Conservation (phyloP, 2,797 vertebrate genomes). For the Novumbra hubbsi region DNA sequence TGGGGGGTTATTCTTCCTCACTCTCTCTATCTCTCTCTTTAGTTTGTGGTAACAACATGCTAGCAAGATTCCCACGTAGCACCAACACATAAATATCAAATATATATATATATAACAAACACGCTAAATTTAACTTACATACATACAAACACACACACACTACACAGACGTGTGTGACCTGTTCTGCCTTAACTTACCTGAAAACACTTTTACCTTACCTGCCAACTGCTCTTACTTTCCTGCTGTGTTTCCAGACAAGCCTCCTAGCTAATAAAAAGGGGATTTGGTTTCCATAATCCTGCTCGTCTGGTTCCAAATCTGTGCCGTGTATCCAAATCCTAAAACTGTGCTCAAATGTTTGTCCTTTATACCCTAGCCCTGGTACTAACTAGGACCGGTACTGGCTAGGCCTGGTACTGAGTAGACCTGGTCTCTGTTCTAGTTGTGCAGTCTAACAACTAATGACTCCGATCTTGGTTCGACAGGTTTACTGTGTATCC, state of each 20-base stretch:
- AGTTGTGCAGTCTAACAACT: too few species aligned
- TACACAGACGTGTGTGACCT: conserved; percentile 20
- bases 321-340: too few species aligned
- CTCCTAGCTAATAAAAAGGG: conserved; percentile 54
- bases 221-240: conserved; percentile 35
- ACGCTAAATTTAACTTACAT: not conserved
- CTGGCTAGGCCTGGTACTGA: too few species aligned
- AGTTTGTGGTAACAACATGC: conserved; percentile 53
- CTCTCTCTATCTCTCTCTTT: conserved; percentile 27
- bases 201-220: too few species aligned
- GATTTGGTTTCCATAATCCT: conserved; percentile 61
- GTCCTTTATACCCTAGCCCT: too few species aligned
- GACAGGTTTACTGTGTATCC: too few species aligned
- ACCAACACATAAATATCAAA: not conserved
- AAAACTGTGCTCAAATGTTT: too few species aligned
- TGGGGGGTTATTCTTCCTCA: conserved; percentile 31
- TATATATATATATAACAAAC: not conserved
- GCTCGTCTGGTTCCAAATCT: not conserved
- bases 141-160: conserved; percentile 4
- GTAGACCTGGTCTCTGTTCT: too few species aligned
- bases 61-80: conserved; percentile 30
- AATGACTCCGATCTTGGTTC: too few species aligned
- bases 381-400: too few species aligned
- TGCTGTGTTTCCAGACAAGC: conserved; percentile 25
- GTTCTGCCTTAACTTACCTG: not conserved